A percentile compares a stretch with the other conserved stretches of the same genome.
phyloP scores from a whole-genome alignment of 2,113 vertebrate species.

The Anthoscopus minutus region DNA sequence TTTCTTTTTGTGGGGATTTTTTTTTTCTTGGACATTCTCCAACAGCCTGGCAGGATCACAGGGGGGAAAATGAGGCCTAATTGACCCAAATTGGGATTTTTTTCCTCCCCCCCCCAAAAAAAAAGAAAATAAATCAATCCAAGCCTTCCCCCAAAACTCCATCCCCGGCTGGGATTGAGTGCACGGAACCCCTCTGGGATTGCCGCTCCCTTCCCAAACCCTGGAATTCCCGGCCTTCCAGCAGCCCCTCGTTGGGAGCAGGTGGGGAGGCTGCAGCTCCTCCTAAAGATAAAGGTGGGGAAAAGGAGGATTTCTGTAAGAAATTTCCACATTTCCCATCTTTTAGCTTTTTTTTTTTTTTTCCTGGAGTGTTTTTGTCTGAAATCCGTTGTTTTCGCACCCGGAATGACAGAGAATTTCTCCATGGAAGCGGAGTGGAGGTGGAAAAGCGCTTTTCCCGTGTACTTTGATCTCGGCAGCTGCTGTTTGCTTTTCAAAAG shows the following conservation, averaged over 20 bases:
- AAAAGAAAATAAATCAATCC: neutral
- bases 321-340: fast-evolving
- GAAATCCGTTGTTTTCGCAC: neutral
- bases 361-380: neutral
- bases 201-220: fast-evolving
- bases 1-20: neutral
- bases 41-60: fast-evolving
- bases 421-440: neutral
- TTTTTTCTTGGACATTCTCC: fast-evolving
- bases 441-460: neutral
- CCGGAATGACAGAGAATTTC: neutral
- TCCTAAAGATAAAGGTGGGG: fast-evolving
- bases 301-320: neutral
- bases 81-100: neutral
- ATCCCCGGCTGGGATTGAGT: neutral
- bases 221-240: neutral
- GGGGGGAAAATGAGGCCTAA: fast-evolving
- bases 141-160: neutral
- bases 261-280: neutral
- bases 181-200: neutral
- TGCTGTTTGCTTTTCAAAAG: neutral
- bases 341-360: neutral
- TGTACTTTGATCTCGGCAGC: neutral
- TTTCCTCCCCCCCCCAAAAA: too few relatives aligned
- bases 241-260: neutral